Base-by-base conservation (phyloP, 1,140 invertebrate species). In the Venturia canescens region DNA sequence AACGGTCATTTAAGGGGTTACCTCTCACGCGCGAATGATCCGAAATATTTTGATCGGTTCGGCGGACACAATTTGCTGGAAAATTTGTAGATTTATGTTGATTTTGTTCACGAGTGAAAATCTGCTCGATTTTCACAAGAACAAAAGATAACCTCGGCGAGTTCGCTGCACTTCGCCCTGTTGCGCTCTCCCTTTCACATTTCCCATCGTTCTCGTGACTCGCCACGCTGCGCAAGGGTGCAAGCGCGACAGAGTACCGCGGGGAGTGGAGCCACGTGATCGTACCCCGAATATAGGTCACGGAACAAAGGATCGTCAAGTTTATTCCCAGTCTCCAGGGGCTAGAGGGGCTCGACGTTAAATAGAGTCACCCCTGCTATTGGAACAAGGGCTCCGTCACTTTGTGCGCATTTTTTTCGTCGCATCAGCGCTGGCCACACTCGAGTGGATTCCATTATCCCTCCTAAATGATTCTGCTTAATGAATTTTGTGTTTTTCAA, bases 281-380 rank as follows among this genome's bases (percentile, higher is more conserved):
- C 66, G 16, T 69, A 27, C 38, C 71, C 38, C 44, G 50, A 74
- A 74, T 74, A 26, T 74, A 74, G 71, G 71, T 74, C 71, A 74
- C 71, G 38, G 50, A 27, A 74, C 71, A 74, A 74, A 74, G 71
- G 71, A 69, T 69, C 29, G 66, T 69, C 66, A 69, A 57, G 71
- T 74, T 74, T 74, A 50, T 74, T 74, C 50, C 71, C 11, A 74
- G 23, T 69, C 66, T 27, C 66, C 29, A 16, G 26, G 66, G 66
- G 66, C 18, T 69, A 21, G 29, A 31, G 29, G 66, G 66, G 29
- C 38, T 74, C 27, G 71, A 26, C 71, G 38, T 74, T 74, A 74
- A 74, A 57, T 50, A 74, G 71, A 74, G 71, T 57, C 71, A 23
- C 38, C 50, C 71, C 38, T 29, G 18, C 16, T 74, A 69, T 69